Conservation (phyloP, 2,797 vertebrate genomes). For the Rhinella marina region DNA sequence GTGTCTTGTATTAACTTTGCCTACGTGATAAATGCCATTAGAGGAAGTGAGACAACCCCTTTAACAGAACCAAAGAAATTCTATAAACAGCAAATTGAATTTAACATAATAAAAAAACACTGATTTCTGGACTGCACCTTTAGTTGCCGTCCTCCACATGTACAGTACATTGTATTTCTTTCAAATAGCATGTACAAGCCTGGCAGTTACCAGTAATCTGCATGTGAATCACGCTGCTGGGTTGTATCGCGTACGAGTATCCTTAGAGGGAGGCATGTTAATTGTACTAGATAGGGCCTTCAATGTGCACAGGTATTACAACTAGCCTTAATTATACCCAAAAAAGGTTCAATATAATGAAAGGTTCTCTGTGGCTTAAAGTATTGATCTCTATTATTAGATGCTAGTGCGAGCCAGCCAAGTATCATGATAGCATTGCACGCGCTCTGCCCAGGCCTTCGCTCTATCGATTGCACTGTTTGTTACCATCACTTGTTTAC, state of each 20-base stretch:
- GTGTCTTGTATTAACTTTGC: no score
- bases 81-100: slow-evolving; percentile 20
- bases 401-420: neutral
- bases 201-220: no score
- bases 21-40: no score
- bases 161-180: no score
- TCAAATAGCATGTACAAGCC: no score
- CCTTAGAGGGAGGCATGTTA: neutral
- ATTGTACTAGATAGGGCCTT: neutral
- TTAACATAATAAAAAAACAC: neutral
- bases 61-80: neutral
- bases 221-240: neutral
- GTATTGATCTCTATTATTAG: slow-evolving; percentile 47
- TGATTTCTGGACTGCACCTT: no score
- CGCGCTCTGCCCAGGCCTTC: slow-evolving; percentile 2
- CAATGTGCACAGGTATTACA: neutral
- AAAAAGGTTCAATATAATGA: slow-evolving; percentile 15
- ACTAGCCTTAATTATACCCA: slow-evolving; percentile 10
- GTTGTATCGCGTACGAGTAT: neutral
- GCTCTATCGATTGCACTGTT: slow-evolving; percentile 32
- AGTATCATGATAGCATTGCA: slow-evolving; percentile 25
- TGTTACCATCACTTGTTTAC: slow-evolving; percentile 19
- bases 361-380: slow-evolving; percentile 18
- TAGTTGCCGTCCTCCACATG: no score
- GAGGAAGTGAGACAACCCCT: no score